Conservation (phyloP, 2,888 invertebrate genomes). For the Cantharis flavilabris region DNA sequence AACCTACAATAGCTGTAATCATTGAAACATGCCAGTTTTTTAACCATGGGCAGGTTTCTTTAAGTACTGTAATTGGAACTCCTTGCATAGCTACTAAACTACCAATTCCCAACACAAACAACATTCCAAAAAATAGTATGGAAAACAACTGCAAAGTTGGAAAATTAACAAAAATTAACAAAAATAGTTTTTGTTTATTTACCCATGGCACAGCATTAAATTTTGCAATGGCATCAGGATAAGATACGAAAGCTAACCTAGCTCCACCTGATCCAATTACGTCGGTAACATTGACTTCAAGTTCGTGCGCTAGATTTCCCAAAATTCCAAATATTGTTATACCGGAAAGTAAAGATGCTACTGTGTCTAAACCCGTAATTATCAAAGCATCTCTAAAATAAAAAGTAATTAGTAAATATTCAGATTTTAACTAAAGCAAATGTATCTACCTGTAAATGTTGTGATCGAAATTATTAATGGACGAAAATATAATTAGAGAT, state of each 20-base stretch:
- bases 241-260: constrained; percentile 81
- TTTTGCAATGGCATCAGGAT: constrained; percentile 81
- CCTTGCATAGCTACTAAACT: constrained; percentile 74
- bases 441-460: constrained; percentile 42
- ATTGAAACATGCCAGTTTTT: constrained; percentile 65
- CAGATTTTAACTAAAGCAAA: background rate
- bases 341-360: constrained; percentile 80
- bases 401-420: constrained; percentile 3
- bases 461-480: constrained; percentile 72
- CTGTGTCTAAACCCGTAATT: constrained; percentile 79
- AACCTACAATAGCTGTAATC: constrained; percentile 56
- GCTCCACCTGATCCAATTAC: constrained; percentile 76
- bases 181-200: constrained; percentile 29
- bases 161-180: background rate
- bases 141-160: constrained; percentile 66
- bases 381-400: constrained; percentile 73
- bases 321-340: constrained; percentile 82
- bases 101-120: constrained; percentile 79
- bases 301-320: constrained; percentile 75
- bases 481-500: constrained; percentile 75
- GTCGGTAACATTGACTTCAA: constrained; percentile 64
- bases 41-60: constrained; percentile 68
- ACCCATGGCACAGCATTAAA: constrained; percentile 75
- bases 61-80: constrained; percentile 68
- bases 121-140: constrained; percentile 81